These are phyloP conservation scores for Mohoua ochrocephala DNA, from an alignment of 2,113 vertebrate species.

Conservation along the genomic window DNA sequence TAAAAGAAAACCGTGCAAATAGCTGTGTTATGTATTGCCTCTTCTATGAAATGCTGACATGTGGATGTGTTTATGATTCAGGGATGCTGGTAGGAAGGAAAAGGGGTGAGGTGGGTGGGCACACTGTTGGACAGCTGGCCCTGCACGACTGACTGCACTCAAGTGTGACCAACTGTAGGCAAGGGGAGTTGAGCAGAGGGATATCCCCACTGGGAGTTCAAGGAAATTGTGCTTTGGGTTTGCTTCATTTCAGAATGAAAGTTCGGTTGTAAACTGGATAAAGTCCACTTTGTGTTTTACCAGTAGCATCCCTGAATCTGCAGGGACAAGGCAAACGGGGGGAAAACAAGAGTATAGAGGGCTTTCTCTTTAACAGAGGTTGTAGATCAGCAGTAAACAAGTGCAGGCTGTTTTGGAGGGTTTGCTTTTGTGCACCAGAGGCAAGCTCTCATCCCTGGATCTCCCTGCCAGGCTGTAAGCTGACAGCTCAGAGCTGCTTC, in stretches of 20 bases:
- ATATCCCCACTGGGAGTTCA: not conserved
- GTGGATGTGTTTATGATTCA: not conserved
- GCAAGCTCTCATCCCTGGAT: not conserved
- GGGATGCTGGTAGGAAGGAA: not conserved
- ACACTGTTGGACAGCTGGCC: not conserved
- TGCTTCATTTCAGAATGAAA: not conserved
- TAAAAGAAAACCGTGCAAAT: not conserved
- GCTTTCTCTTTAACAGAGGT: not conserved
- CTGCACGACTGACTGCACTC: not conserved
- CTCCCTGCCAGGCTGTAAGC: not conserved
- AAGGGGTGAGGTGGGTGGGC: not conserved
- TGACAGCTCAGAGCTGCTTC: not conserved
- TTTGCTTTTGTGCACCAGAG: not conserved
- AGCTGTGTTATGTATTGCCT: not conserved
- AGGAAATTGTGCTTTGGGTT: not conserved
- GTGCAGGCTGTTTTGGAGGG: not conserved
- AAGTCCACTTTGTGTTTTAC: not conserved
- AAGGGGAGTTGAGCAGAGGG: not conserved
- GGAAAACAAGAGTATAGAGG: not conserved
- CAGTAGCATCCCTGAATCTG: not conserved
- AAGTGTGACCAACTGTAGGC: not conserved
- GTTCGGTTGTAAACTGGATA: not conserved
- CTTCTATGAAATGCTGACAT: not conserved
- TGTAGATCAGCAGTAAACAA: not conserved
- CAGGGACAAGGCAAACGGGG: rapidly evolving